Conservation (phyloP, 1,140 invertebrate species). For the Drosophila ambigua region DNA sequence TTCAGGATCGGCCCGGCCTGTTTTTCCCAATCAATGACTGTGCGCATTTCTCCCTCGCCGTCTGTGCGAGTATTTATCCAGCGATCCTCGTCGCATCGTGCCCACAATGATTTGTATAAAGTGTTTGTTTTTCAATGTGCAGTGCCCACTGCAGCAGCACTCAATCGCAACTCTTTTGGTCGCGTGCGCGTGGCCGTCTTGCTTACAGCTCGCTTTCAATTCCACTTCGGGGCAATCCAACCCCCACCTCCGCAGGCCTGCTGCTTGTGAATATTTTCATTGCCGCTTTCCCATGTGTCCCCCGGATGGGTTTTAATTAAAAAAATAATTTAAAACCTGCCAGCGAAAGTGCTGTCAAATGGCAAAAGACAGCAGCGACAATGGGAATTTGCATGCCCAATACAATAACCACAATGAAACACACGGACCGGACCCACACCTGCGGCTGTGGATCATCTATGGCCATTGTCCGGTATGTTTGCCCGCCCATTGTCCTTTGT, state of each 20-base stretch:
- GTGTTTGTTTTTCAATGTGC: constrained; percentile 18
- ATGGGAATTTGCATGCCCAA: constrained; percentile 51
- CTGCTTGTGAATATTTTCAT: constrained; percentile 71
- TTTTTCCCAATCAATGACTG: constrained; percentile 31
- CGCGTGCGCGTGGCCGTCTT: constrained; percentile 51
- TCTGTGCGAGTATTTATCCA: constrained; percentile 21
- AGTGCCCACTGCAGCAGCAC: neutral
- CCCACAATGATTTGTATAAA: constrained; percentile 41
- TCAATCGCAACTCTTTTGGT: constrained; percentile 37
- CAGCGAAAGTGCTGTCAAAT: constrained; percentile 41
- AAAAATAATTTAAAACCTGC: constrained; percentile 47
- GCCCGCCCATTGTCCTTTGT: constrained; percentile 7
- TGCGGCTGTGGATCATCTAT: constrained; percentile 53
- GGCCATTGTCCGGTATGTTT: constrained; percentile 20
- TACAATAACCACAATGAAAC: constrained; percentile 17
- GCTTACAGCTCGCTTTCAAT: constrained; percentile 1
- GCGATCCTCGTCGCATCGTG: constrained; percentile 12
- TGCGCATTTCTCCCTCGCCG: constrained; percentile 35
- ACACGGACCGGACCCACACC: constrained; percentile 9
- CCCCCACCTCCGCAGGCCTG: neutral
- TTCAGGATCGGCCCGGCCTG: neutral
- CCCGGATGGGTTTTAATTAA: constrained; percentile 52
- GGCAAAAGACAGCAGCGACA: constrained; percentile 35
- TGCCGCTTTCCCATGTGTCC: constrained; percentile 57
- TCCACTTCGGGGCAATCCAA: neutral